Evolutionary conservation across 2,113 vertebrate genomes (phyloP), one percentile per base, ranked within the genome.

Genomic region (Typhlomys cinereus): DNA sequence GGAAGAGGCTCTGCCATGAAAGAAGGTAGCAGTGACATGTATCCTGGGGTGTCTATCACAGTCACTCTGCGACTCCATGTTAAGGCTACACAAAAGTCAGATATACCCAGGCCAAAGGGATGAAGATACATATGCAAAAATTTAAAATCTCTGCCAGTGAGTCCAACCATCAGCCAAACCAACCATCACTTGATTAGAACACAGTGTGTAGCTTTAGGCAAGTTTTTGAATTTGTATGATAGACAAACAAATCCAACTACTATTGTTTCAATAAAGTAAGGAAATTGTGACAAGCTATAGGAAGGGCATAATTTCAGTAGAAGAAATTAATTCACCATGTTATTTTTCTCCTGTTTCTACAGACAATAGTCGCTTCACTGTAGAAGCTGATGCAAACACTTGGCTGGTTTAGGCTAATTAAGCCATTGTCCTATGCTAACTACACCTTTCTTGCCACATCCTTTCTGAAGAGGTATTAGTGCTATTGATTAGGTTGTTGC

Each of bases 241-340:
- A 69, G 14, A 85, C 39, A 54, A 66, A 75, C 80, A 80, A 61
- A 9, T 64, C 27, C 59, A 71, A 57, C 25, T 85, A 27, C 67
- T 3, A 39, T 80, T 13, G 75, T 87, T 75, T 92, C 25, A 85
- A 69, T 88, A 83, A 74, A 90, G 83, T 87, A 64, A 86, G 80
- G 27, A 79, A 67, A 75, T 25, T 69, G 57, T 57, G 75, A 90
- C 44, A 71, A 80, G 69, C 44, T 25, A 31, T 70, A 91, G 54
- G 36, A 88, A 94, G 76, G 62, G 71, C 27, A 13, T 34, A 15
- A 85, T 46, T 93, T 70, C 13, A 80, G 4, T n/a, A 57, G 48
- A 52, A 41, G 73, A 69, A 18, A 17, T n/a, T 4, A 92, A 62
- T 21, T 78, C 48, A 78, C 13, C 44, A 15, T 13, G 10, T 21